These are phyloP conservation scores for Erebia aethiops DNA, from an alignment of 2,888 invertebrate species.

Conservation along the genomic window DNA sequence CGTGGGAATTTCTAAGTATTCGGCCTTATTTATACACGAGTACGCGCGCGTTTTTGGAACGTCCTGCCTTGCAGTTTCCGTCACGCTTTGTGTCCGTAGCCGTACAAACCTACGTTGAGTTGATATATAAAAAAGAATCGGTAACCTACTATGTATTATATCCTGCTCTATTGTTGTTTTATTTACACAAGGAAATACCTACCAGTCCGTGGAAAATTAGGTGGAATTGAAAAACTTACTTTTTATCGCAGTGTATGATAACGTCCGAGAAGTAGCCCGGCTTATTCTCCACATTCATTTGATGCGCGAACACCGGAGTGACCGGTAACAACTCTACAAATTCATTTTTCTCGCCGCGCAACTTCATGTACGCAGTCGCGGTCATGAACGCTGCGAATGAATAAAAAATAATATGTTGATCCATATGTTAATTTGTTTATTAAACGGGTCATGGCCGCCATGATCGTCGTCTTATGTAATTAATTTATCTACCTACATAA, in stretches of 20 bases:
- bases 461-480: not conserved
- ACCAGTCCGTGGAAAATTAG: not conserved
- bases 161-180: no score
- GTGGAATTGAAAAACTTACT: slow-evolving; percentile 60
- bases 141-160: no score
- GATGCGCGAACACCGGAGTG: slow-evolving; percentile 83
- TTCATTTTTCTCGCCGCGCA: slow-evolving; percentile 65
- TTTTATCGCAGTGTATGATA: slow-evolving; percentile 83
- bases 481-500: not conserved
- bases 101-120: no score
- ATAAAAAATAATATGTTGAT: slow-evolving; percentile 13
- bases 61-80: no score
- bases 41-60: no score
- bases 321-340: slow-evolving; percentile 80
- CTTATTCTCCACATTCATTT: slow-evolving; percentile 76
- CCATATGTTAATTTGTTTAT: slow-evolving; percentile 19
- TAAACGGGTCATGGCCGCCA: slow-evolving; percentile 18
- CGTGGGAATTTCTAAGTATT: no score
- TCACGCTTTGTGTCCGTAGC: no score
- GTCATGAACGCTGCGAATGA: slow-evolving; percentile 82
- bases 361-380: slow-evolving; percentile 78
- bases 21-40: no score
- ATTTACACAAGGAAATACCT: no score
- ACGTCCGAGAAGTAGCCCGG: slow-evolving; percentile 85
- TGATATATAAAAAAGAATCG: no score